Base-by-base conservation (phyloP, 2,797 vertebrate species). In the Hyperoplus immaculatus region DNA sequence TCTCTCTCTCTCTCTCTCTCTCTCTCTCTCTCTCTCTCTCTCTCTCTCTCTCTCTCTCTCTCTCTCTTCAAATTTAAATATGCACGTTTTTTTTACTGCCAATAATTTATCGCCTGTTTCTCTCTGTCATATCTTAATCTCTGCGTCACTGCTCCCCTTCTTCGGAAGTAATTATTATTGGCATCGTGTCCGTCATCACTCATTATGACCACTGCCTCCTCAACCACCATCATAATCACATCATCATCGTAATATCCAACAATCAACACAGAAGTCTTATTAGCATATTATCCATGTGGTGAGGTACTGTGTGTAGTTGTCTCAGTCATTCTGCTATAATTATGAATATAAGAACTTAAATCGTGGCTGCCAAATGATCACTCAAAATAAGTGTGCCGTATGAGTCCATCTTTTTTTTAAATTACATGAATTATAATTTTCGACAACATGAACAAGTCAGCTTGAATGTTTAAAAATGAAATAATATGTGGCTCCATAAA, bases 81-180 rank as follows among this genome's bases (percentile, higher is more conserved):
- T 72, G 82, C 84, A 72, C 85, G 79, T 76, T 83, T 51, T 56
- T 39, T 42, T 82, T 51, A 21, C 18, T 29, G 29, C 72, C 65
- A 85, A 67, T 59, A 45, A 69, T 78, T 82, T 68, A 50, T 73
- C 59, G 50, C 36, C 46, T 83, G 66, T 57, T 46, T 70, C 36
- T 70, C 67, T 38, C 58, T 57, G 57, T 62, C 65, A 69, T 56
- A 60, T 62, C 59, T 61, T 74, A 54, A 78, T 79, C 75, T 83
- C 78, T 69, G 67, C 62, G 29, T 86, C 88, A n/a, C 46, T 6
- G 16, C 62, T 63, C 64, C 67, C 65, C 63, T 61, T 6, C 49
- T n/a, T 86, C 74, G 69, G 79, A 78, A 84, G 85, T 82, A 77
- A 88, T 87, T 78, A 86, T 81, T 81, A 82, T 74, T 67, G 73